phyloP scores from a whole-genome alignment of 2,888 invertebrate genomes.

The Conistra vaccinii region DNA sequence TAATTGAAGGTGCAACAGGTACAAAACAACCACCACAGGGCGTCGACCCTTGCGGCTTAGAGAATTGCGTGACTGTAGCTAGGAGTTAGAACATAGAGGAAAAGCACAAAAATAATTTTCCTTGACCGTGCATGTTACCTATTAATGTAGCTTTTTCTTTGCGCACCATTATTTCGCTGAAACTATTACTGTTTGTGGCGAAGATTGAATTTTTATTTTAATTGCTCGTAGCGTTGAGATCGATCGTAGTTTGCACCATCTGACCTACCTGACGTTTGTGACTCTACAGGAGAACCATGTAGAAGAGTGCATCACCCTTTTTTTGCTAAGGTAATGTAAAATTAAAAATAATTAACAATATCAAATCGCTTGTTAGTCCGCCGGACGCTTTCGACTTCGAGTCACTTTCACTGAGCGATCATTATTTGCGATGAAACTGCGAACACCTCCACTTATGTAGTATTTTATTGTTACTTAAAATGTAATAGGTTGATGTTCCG shows the following conservation, averaged over 20 bases:
- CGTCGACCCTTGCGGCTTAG: slow-evolving; percentile 38
- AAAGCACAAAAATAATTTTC: slow-evolving; percentile 23
- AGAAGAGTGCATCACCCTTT: slow-evolving; percentile 37
- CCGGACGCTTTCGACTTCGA: slow-evolving; percentile 57
- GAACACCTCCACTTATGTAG: slow-evolving; percentile 41
- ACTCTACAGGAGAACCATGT: not conserved
- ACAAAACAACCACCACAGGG: slow-evolving; percentile 27
- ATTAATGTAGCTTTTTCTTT: slow-evolving; percentile 18
- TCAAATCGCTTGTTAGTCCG: slow-evolving; percentile 45
- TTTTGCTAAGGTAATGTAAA: slow-evolving; percentile 38
- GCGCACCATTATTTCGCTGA: slow-evolving; percentile 3
- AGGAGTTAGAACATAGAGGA: not conserved
- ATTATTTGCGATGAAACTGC: slow-evolving; percentile 59
- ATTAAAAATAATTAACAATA: slow-evolving; percentile 51
- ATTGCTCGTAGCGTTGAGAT: not conserved
- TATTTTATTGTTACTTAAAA: slow-evolving; percentile 49
- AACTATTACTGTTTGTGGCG: slow-evolving; percentile 7
- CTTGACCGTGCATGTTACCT: slow-evolving; percentile 27
- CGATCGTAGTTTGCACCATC: not conserved
- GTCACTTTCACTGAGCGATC: slow-evolving; percentile 64
- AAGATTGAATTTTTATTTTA: slow-evolving; percentile 4
- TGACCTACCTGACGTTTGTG: not conserved
- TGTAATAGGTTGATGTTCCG: slow-evolving; percentile 16
- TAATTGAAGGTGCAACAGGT: slow-evolving; percentile 27
- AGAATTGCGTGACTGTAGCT: slow-evolving; percentile 40